A percentile compares a stretch with the other conserved stretches of the same genome.
Evolutionary conservation across 2,888 invertebrate species (phyloP).

Genomic region (Eupeodes luniger): DNA sequence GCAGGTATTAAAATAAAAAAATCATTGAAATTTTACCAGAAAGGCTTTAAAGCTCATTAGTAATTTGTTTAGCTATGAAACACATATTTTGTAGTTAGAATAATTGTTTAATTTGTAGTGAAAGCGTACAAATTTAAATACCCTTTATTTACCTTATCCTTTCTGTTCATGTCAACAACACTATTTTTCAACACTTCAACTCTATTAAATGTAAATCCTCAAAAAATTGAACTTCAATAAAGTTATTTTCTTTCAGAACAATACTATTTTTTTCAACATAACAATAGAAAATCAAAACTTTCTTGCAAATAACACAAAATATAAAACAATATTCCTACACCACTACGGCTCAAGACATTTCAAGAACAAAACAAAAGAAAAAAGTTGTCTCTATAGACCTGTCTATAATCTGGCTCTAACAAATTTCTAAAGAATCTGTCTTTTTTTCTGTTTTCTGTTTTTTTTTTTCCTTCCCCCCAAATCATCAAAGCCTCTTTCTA

Average conservation of each 20-base stretch:
- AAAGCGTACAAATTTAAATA: too few relatives aligned
- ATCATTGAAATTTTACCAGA: background rate
- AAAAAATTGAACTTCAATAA: too few relatives aligned
- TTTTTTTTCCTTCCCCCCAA: background rate
- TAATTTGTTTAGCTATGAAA: too few relatives aligned
- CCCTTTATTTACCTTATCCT: too few relatives aligned
- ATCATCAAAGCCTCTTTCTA: conserved; percentile 1
- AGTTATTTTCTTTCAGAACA: background rate
- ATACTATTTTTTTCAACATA: background rate
- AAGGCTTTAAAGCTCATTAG: background rate
- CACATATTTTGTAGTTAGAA: too few relatives aligned
- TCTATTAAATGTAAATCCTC: too few relatives aligned
- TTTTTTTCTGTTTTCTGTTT: background rate
- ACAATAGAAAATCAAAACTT: background rate
- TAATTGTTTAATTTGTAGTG: too few relatives aligned
- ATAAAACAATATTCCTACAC: background rate
- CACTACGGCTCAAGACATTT: background rate
- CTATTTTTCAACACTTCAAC: too few relatives aligned
- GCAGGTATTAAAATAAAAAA: conserved; percentile 5
- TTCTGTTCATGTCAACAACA: too few relatives aligned
- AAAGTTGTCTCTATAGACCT: background rate
- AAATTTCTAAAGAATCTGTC: background rate
- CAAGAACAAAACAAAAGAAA: background rate
- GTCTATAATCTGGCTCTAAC: background rate
- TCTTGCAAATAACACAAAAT: background rate